A percentile compares a stretch with the other conserved stretches of the same genome.
phyloP scores from a whole-genome alignment of 1,140 invertebrate genomes.

The Solenopsis invicta region DNA sequence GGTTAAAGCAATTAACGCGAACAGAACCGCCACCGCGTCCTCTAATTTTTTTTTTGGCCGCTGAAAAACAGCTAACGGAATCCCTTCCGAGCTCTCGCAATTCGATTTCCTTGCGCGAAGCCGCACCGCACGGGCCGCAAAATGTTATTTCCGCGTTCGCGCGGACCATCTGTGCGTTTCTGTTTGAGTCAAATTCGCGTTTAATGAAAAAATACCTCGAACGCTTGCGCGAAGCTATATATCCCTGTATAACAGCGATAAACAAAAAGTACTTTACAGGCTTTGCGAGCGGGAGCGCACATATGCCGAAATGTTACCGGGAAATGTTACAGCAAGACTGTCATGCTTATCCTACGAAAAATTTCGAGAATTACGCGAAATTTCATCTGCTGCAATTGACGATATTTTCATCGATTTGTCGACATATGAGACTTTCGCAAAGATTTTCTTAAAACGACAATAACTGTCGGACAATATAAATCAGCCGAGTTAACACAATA shows the following conservation, averaged over 20 bases:
- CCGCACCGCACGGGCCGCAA: slow-evolving; percentile 27
- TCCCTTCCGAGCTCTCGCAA: slow-evolving; percentile 44
- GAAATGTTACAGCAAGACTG: slow-evolving; percentile 21
- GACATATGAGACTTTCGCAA: neutral
- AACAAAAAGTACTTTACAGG: slow-evolving; percentile 54
- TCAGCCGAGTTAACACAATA: no score
- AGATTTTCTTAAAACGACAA: neutral
- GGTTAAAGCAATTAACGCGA: slow-evolving; percentile 54
- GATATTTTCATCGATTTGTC: slow-evolving; percentile 25
- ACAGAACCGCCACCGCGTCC: neutral
- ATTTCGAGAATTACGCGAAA: slow-evolving; percentile 33
- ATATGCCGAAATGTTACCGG: slow-evolving; percentile 3
- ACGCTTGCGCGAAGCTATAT: slow-evolving; percentile 29
- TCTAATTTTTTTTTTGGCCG: slow-evolving; percentile 48
- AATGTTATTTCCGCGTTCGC: slow-evolving; percentile 56
- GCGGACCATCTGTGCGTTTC: slow-evolving; percentile 32
- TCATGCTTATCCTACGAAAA: slow-evolving; percentile 32
- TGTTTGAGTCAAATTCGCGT: slow-evolving; percentile 26
- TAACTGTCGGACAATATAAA: no score
- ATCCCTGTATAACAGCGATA: slow-evolving; percentile 36
- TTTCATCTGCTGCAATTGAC: slow-evolving; percentile 17
- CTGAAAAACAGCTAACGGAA: slow-evolving; percentile 47
- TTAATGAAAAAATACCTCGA: slow-evolving; percentile 62
- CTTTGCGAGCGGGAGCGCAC: slow-evolving; percentile 14
- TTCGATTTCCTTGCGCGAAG: slow-evolving; percentile 56